These are phyloP conservation scores for Origma solitaria DNA, from an alignment of 2,113 vertebrate genomes.

Conservation along the genomic window DNA sequence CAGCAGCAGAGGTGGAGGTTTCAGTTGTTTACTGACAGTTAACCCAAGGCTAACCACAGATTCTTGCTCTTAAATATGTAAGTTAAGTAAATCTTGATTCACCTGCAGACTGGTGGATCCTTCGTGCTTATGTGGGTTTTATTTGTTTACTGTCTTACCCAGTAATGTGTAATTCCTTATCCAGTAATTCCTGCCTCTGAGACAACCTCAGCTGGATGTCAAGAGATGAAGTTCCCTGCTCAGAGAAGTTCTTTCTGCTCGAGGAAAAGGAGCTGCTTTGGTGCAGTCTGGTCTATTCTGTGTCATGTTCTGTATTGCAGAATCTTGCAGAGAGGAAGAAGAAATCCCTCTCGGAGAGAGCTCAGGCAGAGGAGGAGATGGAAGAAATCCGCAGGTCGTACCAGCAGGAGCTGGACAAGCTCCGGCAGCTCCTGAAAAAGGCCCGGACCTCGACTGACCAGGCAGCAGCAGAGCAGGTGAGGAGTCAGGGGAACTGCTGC, in stretches of 20 bases:
- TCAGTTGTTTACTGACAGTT: background rate
- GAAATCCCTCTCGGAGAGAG: slow-evolving; percentile 84
- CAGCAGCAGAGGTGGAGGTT: background rate
- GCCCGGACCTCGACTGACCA: slow-evolving; percentile 80
- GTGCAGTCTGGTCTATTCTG: background rate
- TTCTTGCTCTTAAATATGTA: background rate
- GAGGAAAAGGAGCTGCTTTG: background rate
- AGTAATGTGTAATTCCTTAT: background rate
- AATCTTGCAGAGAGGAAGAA: slow-evolving; percentile 86
- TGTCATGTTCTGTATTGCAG: slow-evolving; percentile 56
- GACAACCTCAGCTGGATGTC: background rate
- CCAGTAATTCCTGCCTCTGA: background rate
- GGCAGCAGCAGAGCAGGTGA: slow-evolving; percentile 84
- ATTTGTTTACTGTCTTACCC: background rate
- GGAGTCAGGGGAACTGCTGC: background rate
- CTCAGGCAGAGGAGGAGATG: slow-evolving; percentile 85
- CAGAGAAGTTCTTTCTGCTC: background rate
- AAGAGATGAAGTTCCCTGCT: background rate
- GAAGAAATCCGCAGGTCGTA: slow-evolving; percentile 81
- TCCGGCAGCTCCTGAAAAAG: slow-evolving; percentile 82
- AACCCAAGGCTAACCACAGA: background rate
- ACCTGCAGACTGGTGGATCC: background rate
- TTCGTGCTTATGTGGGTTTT: background rate
- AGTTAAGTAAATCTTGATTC: background rate
- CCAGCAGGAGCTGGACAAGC: slow-evolving; percentile 83